A percentile compares a stretch with the other conserved stretches of the same genome.
phyloP scores from a whole-genome alignment of 2,888 invertebrate genomes.

The Drosophila acutilabella region DNA sequence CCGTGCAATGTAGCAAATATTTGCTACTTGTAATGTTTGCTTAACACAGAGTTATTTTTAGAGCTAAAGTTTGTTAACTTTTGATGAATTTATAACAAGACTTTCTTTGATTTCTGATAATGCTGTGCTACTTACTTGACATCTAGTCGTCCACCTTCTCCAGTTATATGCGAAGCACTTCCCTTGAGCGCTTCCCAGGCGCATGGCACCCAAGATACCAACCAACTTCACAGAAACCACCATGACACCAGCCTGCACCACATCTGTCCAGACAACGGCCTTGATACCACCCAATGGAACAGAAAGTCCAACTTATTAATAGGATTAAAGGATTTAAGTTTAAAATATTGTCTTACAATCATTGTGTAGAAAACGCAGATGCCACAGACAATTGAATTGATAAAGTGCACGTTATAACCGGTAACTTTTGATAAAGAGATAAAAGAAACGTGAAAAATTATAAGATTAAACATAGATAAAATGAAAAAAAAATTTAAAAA shows the following conservation, averaged over 20 bases:
- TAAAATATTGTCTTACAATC: conserved; percentile 84
- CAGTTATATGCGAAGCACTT: conserved; percentile 83
- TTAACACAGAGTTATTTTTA: no score
- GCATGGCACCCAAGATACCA: conserved; percentile 82
- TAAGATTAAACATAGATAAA: not conserved
- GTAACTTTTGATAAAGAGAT: conserved; percentile 84
- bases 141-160: conserved; percentile 82
- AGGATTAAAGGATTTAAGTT: not conserved
- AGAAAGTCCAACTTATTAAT: not conserved
- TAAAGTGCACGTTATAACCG: conserved; percentile 86
- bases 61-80: no score
- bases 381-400: conserved; percentile 86
- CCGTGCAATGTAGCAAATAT: no score
- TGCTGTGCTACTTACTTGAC: conserved; percentile 78
- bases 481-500: not conserved
- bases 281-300: conserved; percentile 85
- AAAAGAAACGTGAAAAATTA: not conserved
- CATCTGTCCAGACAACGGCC: conserved; percentile 87
- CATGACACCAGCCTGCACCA: conserved; percentile 85
- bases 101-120: not conserved
- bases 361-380: conserved; percentile 88
- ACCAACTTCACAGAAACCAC: conserved; percentile 84
- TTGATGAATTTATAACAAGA: no score
- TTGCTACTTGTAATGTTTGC: no score
- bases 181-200: conserved; percentile 84